Evolutionary conservation across 2,797 vertebrate genomes (phyloP), one percentile per base, ranked within the genome.

Genomic region (Thaleichthys pacificus): DNA sequence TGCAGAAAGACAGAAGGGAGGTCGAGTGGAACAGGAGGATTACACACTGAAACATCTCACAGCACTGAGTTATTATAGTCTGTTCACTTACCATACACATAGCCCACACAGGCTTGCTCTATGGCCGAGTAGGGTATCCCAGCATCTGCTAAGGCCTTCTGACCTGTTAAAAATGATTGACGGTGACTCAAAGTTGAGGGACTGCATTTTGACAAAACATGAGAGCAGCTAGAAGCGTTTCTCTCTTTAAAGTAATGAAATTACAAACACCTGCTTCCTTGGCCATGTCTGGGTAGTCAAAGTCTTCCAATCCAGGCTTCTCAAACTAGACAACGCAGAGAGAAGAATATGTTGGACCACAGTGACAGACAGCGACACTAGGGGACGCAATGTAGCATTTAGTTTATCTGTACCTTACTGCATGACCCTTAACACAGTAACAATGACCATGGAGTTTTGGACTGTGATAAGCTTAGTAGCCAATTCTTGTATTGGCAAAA

Each of bases 221-320:
- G 12, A 47, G 42, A 42, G 3, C 42, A 47, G 42, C 42, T 47
- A 47, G 9, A 47, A 14, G 42, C 12, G 11, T 47, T 47, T 47
- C 12, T 47, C 42, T 47, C 42, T 42, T 24, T 19, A 17, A 3
- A 54, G 9, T 28, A 38, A 42, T 22, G 24, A 35, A 17, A 28
- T 21, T 21, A 54, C 47, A 67, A 67, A 12, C 56, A 98, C 97
- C 97, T 94, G 97, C 97, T 94, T 98, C 97, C 82, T 95, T 95
- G 69, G 94, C 95, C 95, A 99, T 89, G 21, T 98, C 97, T 66
- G 97, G 96, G 74, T 99, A 99, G 89, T 98, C 96, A 74, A 77
- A 61, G 60, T 92, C 76, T 2, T 81, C 77, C 76, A 65, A 77
- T 78, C 77, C 89, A 42, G 97, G 96, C 75, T 98, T 99, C 81